These are phyloP conservation scores for Geotrypetes seraphini DNA, from an alignment of 2,797 vertebrate genomes.

Conservation along the genomic window DNA sequence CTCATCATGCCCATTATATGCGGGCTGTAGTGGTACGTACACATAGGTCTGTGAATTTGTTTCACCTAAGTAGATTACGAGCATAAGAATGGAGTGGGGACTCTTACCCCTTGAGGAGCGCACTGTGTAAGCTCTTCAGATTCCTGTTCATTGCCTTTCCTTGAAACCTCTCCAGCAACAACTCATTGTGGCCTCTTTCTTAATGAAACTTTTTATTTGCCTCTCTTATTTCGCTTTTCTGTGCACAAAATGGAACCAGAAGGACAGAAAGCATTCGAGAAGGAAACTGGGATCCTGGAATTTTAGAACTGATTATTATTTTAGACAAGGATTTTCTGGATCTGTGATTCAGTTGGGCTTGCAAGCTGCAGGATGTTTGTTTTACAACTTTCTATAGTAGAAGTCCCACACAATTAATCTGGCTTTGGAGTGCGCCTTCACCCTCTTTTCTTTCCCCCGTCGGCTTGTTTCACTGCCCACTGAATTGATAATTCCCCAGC, in stretches of 20 bases:
- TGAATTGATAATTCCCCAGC: constrained; percentile 8
- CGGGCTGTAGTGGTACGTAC: too few relatives aligned
- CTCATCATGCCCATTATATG: too few relatives aligned
- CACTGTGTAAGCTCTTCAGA: background rate
- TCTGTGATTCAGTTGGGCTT: too few relatives aligned
- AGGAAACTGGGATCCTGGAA: background rate
- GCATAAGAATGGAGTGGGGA: background rate
- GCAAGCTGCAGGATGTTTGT: background rate
- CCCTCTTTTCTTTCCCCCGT: background rate
- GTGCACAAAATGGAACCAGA: too few relatives aligned
- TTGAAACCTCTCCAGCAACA: background rate
- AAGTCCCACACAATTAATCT: background rate
- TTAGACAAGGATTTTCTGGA: too few relatives aligned
- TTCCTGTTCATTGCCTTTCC: background rate
- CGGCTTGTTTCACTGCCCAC: background rate
- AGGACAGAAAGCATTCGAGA: too few relatives aligned
- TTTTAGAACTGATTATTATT: background rate
- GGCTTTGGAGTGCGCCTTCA: background rate
- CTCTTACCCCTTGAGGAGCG: background rate
- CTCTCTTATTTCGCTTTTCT: too few relatives aligned
- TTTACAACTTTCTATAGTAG: background rate
- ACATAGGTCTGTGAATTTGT: too few relatives aligned
- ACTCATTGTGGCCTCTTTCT: background rate
- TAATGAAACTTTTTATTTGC: too few relatives aligned
- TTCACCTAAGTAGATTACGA: background rate